Conservation (phyloP, 37 sponge, comb jelly and placozoan genomes). For the Halisarca cf. caerulea region DNA sequence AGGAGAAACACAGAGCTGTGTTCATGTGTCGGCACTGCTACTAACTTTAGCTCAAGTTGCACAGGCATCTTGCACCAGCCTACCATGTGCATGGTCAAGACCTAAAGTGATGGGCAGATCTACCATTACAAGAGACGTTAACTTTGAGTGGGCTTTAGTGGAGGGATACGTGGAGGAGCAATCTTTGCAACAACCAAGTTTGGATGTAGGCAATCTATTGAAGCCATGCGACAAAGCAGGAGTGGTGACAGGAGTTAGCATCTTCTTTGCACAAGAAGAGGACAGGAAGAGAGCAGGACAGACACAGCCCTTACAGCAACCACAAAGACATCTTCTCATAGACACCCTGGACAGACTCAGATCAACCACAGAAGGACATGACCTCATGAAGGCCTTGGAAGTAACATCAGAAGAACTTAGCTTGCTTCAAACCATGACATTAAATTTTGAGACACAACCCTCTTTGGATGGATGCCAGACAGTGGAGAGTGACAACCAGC, state of each 20-base stretch:
- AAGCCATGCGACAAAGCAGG: neutral
- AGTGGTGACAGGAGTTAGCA: neutral
- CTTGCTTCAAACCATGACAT: slow-evolving; percentile 30
- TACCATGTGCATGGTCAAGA: slow-evolving; percentile 32
- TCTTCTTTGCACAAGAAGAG: neutral
- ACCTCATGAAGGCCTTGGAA: slow-evolving; percentile 17
- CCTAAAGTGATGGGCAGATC: slow-evolving; percentile 11
- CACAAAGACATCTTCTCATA: neutral
- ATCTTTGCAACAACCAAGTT: neutral
- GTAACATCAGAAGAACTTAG: slow-evolving; percentile 6
- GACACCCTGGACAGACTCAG: slow-evolving; percentile 24
- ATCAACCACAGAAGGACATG: neutral
- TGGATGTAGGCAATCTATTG: neutral
- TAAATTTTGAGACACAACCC: slow-evolving; percentile 16
- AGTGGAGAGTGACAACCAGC: slow-evolving; percentile 42
- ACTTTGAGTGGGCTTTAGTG: slow-evolving; percentile 27
- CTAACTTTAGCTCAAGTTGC: slow-evolving; percentile 30
- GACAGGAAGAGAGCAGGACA: too few relatives aligned
- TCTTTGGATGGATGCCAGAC: slow-evolving; percentile 44
- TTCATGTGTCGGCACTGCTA: slow-evolving; percentile 27
- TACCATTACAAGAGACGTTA: neutral
- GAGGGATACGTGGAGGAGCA: neutral
- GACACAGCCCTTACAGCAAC: neutral
- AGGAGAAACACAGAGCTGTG: slow-evolving; percentile 24
- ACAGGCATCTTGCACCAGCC: slow-evolving; percentile 18